Conservation (phyloP, 2,888 invertebrate genomes). For the Onthophagus sagittarius region DNA sequence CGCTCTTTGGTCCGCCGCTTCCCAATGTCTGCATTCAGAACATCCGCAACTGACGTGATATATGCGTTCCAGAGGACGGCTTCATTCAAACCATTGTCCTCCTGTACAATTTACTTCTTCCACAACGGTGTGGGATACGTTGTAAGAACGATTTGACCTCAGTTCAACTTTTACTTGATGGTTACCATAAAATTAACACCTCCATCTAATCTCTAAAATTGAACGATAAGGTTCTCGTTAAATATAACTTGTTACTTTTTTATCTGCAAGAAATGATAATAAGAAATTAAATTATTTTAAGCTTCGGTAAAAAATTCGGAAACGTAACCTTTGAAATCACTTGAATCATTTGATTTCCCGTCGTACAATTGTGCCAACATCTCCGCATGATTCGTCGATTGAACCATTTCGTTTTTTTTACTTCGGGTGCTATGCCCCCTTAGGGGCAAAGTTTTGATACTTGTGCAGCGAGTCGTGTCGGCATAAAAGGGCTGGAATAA, state of each 20-base stretch:
- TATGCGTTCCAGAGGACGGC: background rate
- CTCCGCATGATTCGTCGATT: background rate
- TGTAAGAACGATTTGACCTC: background rate
- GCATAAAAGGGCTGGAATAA: constrained; percentile 46
- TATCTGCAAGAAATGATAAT: too few relatives aligned
- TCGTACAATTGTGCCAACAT: background rate
- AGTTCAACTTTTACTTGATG: background rate
- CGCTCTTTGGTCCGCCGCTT: constrained; percentile 1
- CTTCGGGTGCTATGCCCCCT: constrained; percentile 29
- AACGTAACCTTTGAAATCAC: too few relatives aligned
- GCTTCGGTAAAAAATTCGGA: too few relatives aligned
- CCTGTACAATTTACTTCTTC: background rate
- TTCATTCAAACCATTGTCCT: background rate
- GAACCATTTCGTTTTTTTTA: background rate
- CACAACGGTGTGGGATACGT: background rate
- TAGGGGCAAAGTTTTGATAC: constrained; percentile 49
- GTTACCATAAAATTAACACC: background rate
- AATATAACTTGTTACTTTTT: too few relatives aligned
- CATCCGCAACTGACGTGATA: background rate
- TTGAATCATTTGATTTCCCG: background rate
- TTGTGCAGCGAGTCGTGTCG: constrained; percentile 47
- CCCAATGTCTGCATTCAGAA: background rate
- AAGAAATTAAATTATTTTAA: too few relatives aligned
- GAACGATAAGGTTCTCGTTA: too few relatives aligned
- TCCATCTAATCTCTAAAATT: background rate